A percentile compares a stretch with the other conserved stretches of the same genome.
Conservation (phyloP, 2,113 vertebrate genomes). For the Chloroceryle aenea region DNA sequence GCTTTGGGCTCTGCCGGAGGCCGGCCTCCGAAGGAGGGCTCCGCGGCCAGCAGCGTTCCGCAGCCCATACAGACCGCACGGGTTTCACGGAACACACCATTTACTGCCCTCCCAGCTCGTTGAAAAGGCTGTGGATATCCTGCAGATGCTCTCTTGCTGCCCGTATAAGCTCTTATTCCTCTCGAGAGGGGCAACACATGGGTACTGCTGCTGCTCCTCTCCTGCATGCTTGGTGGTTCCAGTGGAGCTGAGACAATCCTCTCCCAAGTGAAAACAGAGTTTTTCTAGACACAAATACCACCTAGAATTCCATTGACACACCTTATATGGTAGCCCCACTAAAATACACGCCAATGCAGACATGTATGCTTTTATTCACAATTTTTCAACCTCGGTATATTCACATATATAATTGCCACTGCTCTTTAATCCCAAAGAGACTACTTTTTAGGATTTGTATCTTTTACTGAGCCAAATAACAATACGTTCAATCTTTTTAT, state of each 20-base stretch:
- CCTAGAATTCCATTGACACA: neutral
- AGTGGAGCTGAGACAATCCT: neutral
- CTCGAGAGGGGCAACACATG: rapidly evolving
- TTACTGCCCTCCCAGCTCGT: rapidly evolving
- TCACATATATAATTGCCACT: rapidly evolving
- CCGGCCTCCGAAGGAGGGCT: neutral
- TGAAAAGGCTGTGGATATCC: neutral
- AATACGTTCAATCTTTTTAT: neutral
- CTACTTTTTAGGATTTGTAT: neutral
- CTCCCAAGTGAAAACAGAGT: neutral
- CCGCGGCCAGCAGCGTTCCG: neutral
- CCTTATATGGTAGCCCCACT: neutral
- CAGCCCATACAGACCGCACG: rapidly evolving
- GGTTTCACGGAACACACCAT: neutral
- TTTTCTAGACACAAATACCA: neutral
- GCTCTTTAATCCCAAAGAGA: neutral
- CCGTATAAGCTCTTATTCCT: rapidly evolving
- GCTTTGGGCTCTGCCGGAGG: neutral
- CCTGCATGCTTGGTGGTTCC: rapidly evolving
- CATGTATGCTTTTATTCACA: neutral
- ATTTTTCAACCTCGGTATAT: neutral
- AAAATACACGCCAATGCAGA: neutral
- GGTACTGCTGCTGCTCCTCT: neutral
- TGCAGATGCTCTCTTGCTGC: neutral
- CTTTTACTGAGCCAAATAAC: neutral